Base-by-base conservation (phyloP, 2,888 invertebrate genomes). In the Cyrtodaria siliqua region DNA sequence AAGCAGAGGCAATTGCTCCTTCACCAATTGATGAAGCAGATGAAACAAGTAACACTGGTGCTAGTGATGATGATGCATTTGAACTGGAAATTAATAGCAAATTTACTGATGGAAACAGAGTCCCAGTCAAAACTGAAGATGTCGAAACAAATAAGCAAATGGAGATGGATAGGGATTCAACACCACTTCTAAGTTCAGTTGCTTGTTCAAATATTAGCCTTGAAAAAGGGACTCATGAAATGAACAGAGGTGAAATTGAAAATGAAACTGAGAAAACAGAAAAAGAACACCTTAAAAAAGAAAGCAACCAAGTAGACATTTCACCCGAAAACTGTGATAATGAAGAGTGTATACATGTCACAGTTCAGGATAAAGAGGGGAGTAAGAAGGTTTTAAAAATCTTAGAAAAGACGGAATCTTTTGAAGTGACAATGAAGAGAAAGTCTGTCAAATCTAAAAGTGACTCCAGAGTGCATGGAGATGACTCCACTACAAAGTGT, bases 311-410 rank as follows among this genome's bases (percentile, higher is more conserved):
- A 33, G 33, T 8, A 9, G 20, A 47, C 6, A 16, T 4, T 9
- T 4, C 20, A 18, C 18, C 18, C 16, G 47, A 47, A 40, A 12
- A 33, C 12, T 33, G 44, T 44, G 44, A 44, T 16, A 44, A 18
- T 44, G 50, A 38, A 23, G 62, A 62, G 24, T 50, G 61, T 29
- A 42, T 79, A 23, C 66, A 79, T 38, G 62, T 79, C 2, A 72
- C 61, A 20, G 74, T 79, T 8, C 18, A 38, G 33, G 75, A 56
- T 20, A 68, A 56, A 42, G 18, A 53, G 50, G 79, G 79, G 24
- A 42, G 42, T 38, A 55, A 59, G 20, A 67, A 60, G 18, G 59
- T 74, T 0, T 49, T 79, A 9, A 79, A 42, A 55, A 59, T 79
- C 38, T 42, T 62, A 9, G 79, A 79, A 40, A 50, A 50, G 20